A percentile compares a stretch with the other conserved stretches of the same genome.
phyloP scores from a whole-genome alignment of 2,797 vertebrate species.

The Chrosomus eos region DNA sequence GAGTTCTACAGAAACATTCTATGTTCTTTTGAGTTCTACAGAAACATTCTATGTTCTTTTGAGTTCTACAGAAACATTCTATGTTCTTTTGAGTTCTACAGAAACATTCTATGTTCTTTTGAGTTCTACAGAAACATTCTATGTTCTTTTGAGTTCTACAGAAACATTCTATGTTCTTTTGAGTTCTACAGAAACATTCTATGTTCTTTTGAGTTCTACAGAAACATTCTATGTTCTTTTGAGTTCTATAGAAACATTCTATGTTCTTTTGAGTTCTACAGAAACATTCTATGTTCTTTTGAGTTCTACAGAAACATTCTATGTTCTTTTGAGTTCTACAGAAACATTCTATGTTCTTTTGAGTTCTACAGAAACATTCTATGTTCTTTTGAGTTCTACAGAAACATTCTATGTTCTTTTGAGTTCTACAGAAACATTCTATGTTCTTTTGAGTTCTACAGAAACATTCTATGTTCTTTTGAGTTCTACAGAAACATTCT shows the following conservation, averaged over 20 bases:
- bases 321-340: neutral
- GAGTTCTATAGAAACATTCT: neutral
- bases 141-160: neutral
- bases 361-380: neutral
- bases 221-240: neutral
- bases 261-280: neutral
- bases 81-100: neutral
- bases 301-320: neutral
- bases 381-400: neutral
- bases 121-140: neutral
- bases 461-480: neutral
- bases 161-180: neutral
- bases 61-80: neutral
- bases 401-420: neutral
- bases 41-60: neutral
- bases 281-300: neutral
- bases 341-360: neutral
- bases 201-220: neutral
- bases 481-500: neutral
- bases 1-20: neutral
- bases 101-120: neutral
- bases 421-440: neutral
- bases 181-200: neutral
- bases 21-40: neutral
- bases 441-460: neutral